These are phyloP conservation scores for Scleropages formosus DNA, from an alignment of 2,797 vertebrate genomes.

Conservation along the genomic window DNA sequence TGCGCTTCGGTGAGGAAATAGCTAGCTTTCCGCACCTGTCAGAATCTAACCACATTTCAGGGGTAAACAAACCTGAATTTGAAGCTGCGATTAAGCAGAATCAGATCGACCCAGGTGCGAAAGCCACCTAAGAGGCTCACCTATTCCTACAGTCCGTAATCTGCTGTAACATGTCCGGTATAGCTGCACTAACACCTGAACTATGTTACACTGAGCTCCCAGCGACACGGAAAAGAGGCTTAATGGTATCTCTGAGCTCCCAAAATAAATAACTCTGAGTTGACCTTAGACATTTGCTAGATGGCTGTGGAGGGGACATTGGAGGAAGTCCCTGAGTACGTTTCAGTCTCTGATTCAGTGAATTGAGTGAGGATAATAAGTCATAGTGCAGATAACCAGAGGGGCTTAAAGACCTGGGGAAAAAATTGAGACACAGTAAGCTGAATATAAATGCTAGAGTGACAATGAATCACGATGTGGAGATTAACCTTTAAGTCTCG, in stretches of 20 bases:
- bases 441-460: constrained; percentile 55
- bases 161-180: constrained; percentile 21
- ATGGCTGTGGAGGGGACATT: constrained; percentile 35
- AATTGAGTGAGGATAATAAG: constrained; percentile 53
- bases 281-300: constrained; percentile 22
- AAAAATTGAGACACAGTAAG: constrained; percentile 44
- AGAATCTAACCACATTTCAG: neutral
- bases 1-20: constrained; percentile 4
- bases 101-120: constrained; percentile 14
- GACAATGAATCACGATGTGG: constrained; percentile 58
- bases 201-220: constrained; percentile 34
- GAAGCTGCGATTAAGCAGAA: constrained; percentile 9
- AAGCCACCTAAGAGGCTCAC: constrained; percentile 30
- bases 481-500: constrained; percentile 59
- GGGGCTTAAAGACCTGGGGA: constrained; percentile 49
- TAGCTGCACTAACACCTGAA: constrained; percentile 37
- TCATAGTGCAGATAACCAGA: constrained; percentile 50
- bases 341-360: constrained; percentile 49
- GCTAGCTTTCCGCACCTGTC: constrained; percentile 14
- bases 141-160: constrained; percentile 18
- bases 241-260: constrained; percentile 33
- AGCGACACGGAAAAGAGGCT: constrained; percentile 40
- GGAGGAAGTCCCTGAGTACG: constrained; percentile 44
- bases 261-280: constrained; percentile 38
- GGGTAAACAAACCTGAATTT: constrained; percentile 11